Evolutionary conservation across 1,140 invertebrate species (phyloP), one percentile per base, ranked within the genome.

Genomic region (Lordiphosa collinella): DNA sequence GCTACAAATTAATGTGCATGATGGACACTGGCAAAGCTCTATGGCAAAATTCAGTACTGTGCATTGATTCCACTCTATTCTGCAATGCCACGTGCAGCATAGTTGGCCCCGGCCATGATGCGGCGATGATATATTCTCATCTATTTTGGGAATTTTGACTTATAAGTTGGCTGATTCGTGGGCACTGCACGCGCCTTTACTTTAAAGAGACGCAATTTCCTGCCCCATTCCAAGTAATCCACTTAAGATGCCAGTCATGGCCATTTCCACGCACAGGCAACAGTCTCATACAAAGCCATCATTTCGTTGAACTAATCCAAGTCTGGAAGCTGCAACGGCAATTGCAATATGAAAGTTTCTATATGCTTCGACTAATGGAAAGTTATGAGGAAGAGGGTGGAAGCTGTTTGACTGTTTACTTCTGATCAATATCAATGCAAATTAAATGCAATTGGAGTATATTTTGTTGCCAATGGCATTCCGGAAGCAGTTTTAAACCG

Each of bases 391-490:
- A 4, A 10, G 29, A 6, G 10, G 9, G 11, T 8, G 31, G 8
- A 34, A n/a, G 31, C 44, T 35, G 4, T 14, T 13, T 35, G 36
- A 18, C 3, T 43, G 14, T 29, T 37, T 13, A 52, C 25, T 61
- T 37, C 18, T 74, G 75, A 80, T 65, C 69, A 74, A 79, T 79
- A 80, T 65, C 69, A 74, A 79, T 79, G 68, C 63, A 79, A 73
- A 69, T 73, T 55, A 58, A 65, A 73, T 69, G 74, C 69, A 69
- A 79, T 59, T 68, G 73, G 40, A 41, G 58, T 57, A 51, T 58
- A 46, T 57, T 66, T 35, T 25, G 8, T 22, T 29, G 41, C 12
- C 34, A 31, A 25, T 8, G 6, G 14, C 44, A 8, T 37, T 16
- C 11, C n/a, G 44, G 47, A 40, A 57, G 51, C 34, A 9, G 5